Percentiles rank a stretch among this genome's conserved stretches.
These are phyloP conservation scores for Onychostoma macrolepis DNA, from an alignment of 2,113 vertebrate species.

Conservation along the genomic window DNA sequence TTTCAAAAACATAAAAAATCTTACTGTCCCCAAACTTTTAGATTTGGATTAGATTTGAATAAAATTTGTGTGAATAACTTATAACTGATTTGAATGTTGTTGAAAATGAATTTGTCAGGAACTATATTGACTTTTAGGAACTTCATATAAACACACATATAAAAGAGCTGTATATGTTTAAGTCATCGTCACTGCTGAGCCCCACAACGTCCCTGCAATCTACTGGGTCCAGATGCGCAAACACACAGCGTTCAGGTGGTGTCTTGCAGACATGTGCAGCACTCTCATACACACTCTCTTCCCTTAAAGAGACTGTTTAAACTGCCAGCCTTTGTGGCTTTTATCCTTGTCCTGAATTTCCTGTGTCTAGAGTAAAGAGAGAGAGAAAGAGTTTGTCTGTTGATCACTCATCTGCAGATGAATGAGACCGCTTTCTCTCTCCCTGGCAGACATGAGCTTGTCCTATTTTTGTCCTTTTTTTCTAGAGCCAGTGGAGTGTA, in stretches of 20 bases:
- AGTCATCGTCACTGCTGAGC: neutral
- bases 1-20: no score
- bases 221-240: neutral
- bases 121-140: neutral
- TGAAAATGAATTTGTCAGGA: neutral
- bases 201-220: neutral
- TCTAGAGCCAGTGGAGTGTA: constrained; percentile 37
- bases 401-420: constrained; percentile 38
- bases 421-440: constrained; percentile 27
- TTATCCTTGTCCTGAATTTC: constrained; percentile 36
- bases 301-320: constrained; percentile 13
- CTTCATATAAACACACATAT: neutral
- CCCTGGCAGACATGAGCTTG: constrained; percentile 40
- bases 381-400: constrained; percentile 24
- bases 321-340: constrained; percentile 27
- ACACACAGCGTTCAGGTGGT: neutral
- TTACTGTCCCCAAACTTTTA: no score
- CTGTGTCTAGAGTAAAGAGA: neutral
- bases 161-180: neutral
- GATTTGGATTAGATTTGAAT: no score
- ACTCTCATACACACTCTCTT: neutral
- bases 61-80: neutral
- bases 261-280: neutral
- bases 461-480: constrained; percentile 43
- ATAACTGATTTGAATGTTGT: neutral